Percentiles rank a stretch among this genome's conserved stretches.
Evolutionary conservation across 2,888 invertebrate species (phyloP).

Genomic region (Cataglyphis livida): DNA sequence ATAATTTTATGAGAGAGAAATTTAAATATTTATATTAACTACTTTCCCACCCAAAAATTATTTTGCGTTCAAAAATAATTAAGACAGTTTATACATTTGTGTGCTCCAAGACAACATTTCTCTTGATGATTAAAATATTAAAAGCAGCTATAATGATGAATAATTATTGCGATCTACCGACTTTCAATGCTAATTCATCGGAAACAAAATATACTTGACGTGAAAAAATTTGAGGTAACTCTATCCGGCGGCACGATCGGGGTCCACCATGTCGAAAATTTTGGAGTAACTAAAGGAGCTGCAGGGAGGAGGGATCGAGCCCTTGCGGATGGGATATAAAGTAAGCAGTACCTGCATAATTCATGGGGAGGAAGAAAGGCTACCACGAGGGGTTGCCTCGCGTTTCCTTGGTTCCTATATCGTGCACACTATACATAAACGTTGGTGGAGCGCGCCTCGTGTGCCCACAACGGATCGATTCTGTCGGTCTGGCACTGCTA

Average conservation of each 20-base stretch:
- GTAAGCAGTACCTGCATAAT: constrained; percentile 76
- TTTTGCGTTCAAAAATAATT: not conserved
- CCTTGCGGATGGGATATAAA: constrained; percentile 67
- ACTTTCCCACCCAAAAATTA: not conserved
- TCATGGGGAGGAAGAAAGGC: constrained; percentile 74
- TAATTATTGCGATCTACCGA: not conserved
- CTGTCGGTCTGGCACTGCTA: constrained; percentile 60
- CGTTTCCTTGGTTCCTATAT: constrained; percentile 60
- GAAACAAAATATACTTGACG: constrained; percentile 32
- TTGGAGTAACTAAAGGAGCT: constrained; percentile 60
- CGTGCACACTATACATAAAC: constrained; percentile 48
- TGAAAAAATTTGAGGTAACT: constrained; percentile 16
- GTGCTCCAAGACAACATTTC: not conserved
- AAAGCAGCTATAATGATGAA: not conserved
- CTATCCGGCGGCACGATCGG: constrained; percentile 18
- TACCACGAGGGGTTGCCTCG: constrained; percentile 66
- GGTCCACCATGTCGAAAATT: constrained; percentile 71
- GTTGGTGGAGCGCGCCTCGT: constrained; percentile 32
- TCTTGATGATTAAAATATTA: not conserved
- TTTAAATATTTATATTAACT: constrained; percentile 13
- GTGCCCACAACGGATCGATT: constrained; percentile 66
- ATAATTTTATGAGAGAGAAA: not conserved
- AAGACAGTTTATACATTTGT: not conserved
- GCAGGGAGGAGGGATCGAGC: constrained; percentile 52
- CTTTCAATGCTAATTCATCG: not conserved